Base-by-base conservation (phyloP, 1,140 invertebrate species). In the Gryon sp. region DNA sequence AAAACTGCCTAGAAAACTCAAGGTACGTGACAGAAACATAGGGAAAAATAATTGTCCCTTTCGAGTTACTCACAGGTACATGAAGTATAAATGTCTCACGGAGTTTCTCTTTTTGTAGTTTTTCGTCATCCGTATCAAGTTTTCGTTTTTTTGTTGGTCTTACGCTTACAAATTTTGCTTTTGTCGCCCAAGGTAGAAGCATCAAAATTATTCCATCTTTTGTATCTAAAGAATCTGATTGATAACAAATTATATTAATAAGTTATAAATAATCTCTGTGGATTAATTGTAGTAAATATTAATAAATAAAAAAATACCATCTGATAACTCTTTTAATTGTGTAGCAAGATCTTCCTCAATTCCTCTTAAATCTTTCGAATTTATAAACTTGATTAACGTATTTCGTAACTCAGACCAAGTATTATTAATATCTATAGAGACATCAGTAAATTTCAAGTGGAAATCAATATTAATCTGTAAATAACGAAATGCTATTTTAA, bases 161-260 rank as follows among this genome's bases (percentile, higher is more conserved):
- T 18, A n/a, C n/a, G n/a, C n/a, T 55, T 40, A 41, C 40, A n/a
- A 55, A 40, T 19, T 16, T 26, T 6, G 34, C 52, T 55, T 40
- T 55, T 12, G 41, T 41, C 12, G 52, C 34, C 52, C 52, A 55
- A 11, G 52, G 52, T 19, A 55, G 36, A 18, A 55, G 52, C 34
- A 41, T 55, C 18, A 55, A 18, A 40, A 55, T 41, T 28, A 55
- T 1, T 12, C 34, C 36, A 41, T 55, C 52, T 41, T 40, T 55
- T 11, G 11, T 18, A 40, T 55, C 52, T 55, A 12, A 40, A 55
- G n/a, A n/a, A n/a, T n/a, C n/a, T n/a, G n/a, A n/a, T n/a, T n/a
- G n/a, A n/a, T n/a, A n/a, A n/a, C n/a, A n/a, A n/a, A n/a, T n/a
- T 28, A 18, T 26, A 55, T 26, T 26, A 28, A 28, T n/a, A 55